Conservation (phyloP, 2,888 invertebrate genomes). For the Brenthis hecate region DNA sequence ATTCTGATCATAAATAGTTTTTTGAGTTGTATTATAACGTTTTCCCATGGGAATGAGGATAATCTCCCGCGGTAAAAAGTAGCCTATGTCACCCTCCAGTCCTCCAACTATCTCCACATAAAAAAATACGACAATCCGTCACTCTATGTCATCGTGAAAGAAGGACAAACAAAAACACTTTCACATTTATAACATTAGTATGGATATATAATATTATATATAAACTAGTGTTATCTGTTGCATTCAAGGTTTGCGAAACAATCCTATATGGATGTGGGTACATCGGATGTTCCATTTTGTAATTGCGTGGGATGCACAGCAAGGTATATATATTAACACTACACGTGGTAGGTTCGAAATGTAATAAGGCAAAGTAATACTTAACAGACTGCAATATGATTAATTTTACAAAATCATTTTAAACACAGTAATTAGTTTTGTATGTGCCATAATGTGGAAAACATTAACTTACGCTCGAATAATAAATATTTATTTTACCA, state of each 20-base stretch:
- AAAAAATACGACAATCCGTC: too few relatives aligned
- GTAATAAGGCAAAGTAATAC: background rate
- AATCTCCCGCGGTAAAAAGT: too few relatives aligned
- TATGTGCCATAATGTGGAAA: too few relatives aligned
- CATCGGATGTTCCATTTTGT: slow-evolving; percentile 64
- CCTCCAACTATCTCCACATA: too few relatives aligned
- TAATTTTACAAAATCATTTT: slow-evolving; percentile 1
- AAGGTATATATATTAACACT: background rate
- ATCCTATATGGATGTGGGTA: slow-evolving; percentile 38
- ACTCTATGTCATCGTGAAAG: too few relatives aligned
- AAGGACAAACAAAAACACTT: too few relatives aligned
- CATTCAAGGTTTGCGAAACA: slow-evolving; percentile 26
- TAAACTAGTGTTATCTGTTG: slow-evolving; percentile 11
- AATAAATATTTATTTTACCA: slow-evolving; percentile 7
- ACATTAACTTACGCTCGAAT: background rate
- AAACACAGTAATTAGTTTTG: background rate
- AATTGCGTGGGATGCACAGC: slow-evolving; percentile 50
- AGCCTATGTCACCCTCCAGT: too few relatives aligned
- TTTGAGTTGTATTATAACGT: too few relatives aligned
- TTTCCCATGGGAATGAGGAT: too few relatives aligned
- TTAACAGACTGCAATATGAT: background rate
- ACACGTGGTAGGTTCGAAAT: slow-evolving; percentile 3
- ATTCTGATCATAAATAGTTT: too few relatives aligned
- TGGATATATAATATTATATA: background rate
- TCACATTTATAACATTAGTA: too few relatives aligned